phyloP scores from a whole-genome alignment of 1,140 invertebrate genomes.

The Apis florea region DNA sequence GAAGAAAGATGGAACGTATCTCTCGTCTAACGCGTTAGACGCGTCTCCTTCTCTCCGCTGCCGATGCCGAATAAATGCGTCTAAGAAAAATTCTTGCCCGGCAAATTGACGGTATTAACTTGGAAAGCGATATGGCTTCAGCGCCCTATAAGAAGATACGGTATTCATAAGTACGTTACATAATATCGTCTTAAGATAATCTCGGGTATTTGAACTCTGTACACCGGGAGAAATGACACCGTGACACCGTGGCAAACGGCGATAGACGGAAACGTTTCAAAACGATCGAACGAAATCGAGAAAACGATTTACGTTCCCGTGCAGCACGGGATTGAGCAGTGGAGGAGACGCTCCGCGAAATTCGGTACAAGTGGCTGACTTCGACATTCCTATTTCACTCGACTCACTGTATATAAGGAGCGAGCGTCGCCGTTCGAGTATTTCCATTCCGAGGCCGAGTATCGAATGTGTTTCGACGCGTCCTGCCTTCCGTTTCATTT shows the following conservation, averaged over 20 bases:
- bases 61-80: constrained; percentile 13
- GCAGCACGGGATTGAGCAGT: not conserved
- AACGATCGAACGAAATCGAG: not conserved
- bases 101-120: constrained; percentile 39
- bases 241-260: not conserved
- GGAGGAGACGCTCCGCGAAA: not conserved
- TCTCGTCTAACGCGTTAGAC: no score
- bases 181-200: not conserved
- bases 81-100: constrained; percentile 24
- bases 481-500: not conserved
- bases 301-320: not conserved
- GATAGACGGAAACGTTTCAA: not conserved
- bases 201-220: not conserved
- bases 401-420: not conserved
- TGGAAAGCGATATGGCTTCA: constrained; percentile 23
- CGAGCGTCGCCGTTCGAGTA: not conserved
- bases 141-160: constrained; percentile 11
- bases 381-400: constrained; percentile 20
- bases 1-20: no score
- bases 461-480: not conserved
- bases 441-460: not conserved
- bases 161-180: constrained; percentile 35
- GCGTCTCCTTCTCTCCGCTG: no score
- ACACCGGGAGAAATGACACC: not conserved
- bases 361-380: constrained; percentile 15